Percentiles rank a stretch among this genome's conserved stretches.
phyloP scores from a whole-genome alignment of 2,797 vertebrate genomes.

The Myripristis jacobus region DNA sequence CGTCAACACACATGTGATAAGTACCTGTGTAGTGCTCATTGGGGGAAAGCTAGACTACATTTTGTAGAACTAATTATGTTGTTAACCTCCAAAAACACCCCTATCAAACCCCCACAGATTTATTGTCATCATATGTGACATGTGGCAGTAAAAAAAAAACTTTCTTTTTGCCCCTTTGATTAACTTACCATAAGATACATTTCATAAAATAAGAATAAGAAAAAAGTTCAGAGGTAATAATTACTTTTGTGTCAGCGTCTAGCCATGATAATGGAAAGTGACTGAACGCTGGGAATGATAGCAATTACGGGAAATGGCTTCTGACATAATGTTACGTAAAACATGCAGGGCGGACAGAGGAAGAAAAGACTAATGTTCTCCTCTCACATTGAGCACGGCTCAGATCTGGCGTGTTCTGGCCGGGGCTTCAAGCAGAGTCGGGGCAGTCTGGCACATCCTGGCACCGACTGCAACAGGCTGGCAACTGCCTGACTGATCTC shows the following conservation, averaged over 20 bases:
- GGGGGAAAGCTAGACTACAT: conserved; percentile 1
- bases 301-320: conserved; percentile 18
- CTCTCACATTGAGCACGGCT: conserved; percentile 7
- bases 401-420: conserved; percentile 17
- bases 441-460: conserved; percentile 45
- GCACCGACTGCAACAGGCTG: conserved; percentile 37
- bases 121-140: too few relatives aligned
- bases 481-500: conserved; percentile 40
- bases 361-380: conserved; percentile 20
- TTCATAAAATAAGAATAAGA: too few relatives aligned
- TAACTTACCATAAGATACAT: too few relatives aligned
- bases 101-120: too few relatives aligned
- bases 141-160: too few relatives aligned
- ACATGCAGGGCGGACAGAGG: conserved; percentile 13
- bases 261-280: conserved; percentile 1
- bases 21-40: conserved; percentile 1
- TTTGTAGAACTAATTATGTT: conserved; percentile 10
- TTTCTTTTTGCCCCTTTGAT: too few relatives aligned
- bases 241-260: neutral
- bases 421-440: neutral
- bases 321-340: conserved; percentile 13
- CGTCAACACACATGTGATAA: conserved; percentile 33
- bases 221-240: neutral
- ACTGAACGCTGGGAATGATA: neutral
- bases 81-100: conserved; percentile 10